Evolutionary conservation across 2,888 invertebrate genomes (phyloP).

Genomic region (Scrobipalpa costella): DNA sequence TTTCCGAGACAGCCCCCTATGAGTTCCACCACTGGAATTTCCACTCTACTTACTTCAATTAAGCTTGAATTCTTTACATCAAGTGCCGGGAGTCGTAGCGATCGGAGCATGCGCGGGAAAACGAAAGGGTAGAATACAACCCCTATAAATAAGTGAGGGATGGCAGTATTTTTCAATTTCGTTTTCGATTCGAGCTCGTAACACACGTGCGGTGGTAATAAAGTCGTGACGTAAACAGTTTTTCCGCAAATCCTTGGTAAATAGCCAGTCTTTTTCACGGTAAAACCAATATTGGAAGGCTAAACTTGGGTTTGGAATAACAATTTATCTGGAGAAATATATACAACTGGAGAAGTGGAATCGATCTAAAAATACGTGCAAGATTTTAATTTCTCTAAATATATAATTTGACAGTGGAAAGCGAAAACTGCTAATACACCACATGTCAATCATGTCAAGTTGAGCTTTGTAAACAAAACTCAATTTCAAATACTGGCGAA

Average conservation of each 20-base stretch:
- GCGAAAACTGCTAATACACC: no score
- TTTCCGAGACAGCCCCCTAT: constrained; percentile 34
- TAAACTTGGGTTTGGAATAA: background rate
- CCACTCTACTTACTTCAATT: constrained; percentile 43
- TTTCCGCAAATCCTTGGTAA: constrained; percentile 7
- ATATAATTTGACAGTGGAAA: no score
- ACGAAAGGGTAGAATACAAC: constrained; percentile 36
- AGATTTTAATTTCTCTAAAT: no score
- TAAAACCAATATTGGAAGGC: background rate
- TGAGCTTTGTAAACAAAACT: no score
- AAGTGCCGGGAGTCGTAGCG: constrained; percentile 36
- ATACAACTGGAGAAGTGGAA: no score
- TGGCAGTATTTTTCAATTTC: constrained; percentile 40
- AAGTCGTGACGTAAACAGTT: constrained; percentile 29
- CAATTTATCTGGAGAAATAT: no score
- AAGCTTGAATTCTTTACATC: constrained; percentile 49
- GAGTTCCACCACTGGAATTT: constrained; percentile 36
- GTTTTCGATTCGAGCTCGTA: constrained; percentile 39
- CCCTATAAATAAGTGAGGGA: constrained; percentile 42
- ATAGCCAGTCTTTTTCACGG: background rate
- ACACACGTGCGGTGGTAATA: constrained; percentile 43
- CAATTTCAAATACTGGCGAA: no score
- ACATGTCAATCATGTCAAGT: no score
- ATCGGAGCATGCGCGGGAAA: constrained; percentile 66
- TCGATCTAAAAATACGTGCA: no score